A percentile compares a stretch with the other conserved stretches of the same genome.
These are phyloP conservation scores for Anser brachyrhynchus DNA, from an alignment of 2,113 vertebrate genomes.

Conservation along the genomic window DNA sequence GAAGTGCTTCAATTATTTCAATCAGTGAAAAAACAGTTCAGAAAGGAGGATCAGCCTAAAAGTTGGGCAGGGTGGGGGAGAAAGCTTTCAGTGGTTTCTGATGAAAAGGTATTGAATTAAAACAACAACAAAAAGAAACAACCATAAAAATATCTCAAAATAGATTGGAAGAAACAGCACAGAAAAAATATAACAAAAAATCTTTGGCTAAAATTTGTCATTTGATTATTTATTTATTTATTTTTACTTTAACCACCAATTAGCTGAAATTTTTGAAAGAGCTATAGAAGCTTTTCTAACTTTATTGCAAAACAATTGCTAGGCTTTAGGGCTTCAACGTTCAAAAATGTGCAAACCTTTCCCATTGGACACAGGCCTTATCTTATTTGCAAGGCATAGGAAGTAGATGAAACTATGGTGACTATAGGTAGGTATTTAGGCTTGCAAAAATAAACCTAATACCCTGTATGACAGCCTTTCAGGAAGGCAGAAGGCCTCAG, in stretches of 20 bases:
- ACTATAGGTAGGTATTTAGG: not conserved
- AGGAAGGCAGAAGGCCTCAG: not conserved
- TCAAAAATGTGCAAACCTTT: not conserved
- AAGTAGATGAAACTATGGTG: not conserved
- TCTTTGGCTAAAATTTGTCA: not conserved
- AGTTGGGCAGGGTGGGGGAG: rapidly evolving
- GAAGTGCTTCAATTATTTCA: not conserved
- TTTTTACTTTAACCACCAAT: not conserved
- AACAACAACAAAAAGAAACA: not conserved
- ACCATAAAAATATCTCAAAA: not conserved
- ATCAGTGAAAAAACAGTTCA: not conserved
- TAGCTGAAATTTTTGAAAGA: not conserved
- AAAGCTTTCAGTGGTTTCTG: not conserved
- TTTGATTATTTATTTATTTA: not conserved
- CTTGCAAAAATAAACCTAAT: not conserved
- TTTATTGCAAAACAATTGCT: not conserved
- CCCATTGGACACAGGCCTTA: not conserved
- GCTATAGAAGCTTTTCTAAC: not conserved
- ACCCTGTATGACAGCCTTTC: not conserved
- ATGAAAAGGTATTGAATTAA: not conserved
- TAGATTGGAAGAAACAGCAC: not conserved
- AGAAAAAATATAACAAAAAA: not conserved
- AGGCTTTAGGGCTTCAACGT: not conserved
- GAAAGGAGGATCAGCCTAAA: not conserved
- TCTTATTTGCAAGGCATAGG: not conserved